Base-by-base conservation (phyloP, 2,797 vertebrate genomes). In the Parotocinclus haroldoi region DNA sequence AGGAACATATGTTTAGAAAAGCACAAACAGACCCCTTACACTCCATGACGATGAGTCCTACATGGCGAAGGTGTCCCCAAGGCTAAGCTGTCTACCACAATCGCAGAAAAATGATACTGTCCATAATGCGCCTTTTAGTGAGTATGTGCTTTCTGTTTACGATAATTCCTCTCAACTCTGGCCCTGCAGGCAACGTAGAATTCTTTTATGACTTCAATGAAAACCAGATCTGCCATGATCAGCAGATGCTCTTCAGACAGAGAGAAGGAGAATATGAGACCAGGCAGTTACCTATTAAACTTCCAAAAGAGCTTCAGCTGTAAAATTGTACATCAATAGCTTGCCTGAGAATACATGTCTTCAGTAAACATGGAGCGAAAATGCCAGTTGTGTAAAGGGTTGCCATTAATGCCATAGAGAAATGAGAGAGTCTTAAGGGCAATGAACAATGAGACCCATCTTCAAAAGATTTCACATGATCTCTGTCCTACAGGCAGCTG, bases 1-100 rank as follows among this genome's bases (percentile, higher is more conserved):
- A 68, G 45, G 42, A 71, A 50, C 70, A 75, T 72, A 77, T 76
- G 76, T 67, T 50, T 56, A 53, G 18, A 57, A 36, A 52, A 58
- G 62, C 13, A 73, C 66, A 58, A 61, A 57, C 58, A 53, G 58
- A 66, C 63, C 59, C 48, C 6, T 38, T 40, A 63, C 27, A 74
- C 71, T 36, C 58, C 38, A n/a, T 39, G 27, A 27, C 27, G 27
- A 63, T 11, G 17, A 63, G 54, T 56, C 55, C 13, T 52, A 63
- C 52, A 55, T 10, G n/a, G 7, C 37, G 18, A 48, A 72, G 40
- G 39, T 51, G 49, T 66, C 68, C 57, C 55, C 40, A 37, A 65
- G 55, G 37, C 42, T 49, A 36, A 37, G 27, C 40, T 1, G 3
- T 13, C 8, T 38, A 46, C 44, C 40, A 45, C 62, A 68, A 73